A percentile compares a stretch with the other conserved stretches of the same genome.
phyloP scores from a whole-genome alignment of 2,888 invertebrate genomes.

The Drosophila robusta region DNA sequence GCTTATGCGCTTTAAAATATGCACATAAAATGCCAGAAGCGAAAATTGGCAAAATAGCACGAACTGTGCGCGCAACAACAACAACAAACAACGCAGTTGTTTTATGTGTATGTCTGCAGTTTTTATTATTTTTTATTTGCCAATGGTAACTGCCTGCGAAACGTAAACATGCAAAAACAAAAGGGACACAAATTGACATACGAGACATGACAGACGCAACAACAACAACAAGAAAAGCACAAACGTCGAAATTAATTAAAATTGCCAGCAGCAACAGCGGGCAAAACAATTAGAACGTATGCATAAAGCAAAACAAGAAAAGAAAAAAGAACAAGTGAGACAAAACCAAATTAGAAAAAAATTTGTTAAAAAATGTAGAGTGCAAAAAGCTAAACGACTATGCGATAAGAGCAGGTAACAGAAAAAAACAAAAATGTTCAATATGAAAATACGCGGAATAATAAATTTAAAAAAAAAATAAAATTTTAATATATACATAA shows the following conservation, averaged over 20 bases:
- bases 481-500: neutral
- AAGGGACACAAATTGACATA: conserved; percentile 34
- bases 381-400: neutral
- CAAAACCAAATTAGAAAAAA: neutral
- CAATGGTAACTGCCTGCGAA: conserved; percentile 36
- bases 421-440: neutral
- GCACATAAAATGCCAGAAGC: conserved; percentile 46
- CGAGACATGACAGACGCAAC: conserved; percentile 19
- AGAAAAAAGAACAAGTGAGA: neutral
- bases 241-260: conserved; percentile 49
- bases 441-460: no score
- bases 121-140: conserved; percentile 11
- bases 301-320: conserved; percentile 5
- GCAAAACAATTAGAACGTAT: conserved; percentile 49
- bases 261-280: conserved; percentile 29
- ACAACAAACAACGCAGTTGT: conserved; percentile 30
- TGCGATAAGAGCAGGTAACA: neutral
- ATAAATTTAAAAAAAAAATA: neutral
- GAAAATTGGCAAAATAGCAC: conserved; percentile 66
- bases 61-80: conserved; percentile 44
- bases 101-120: conserved; percentile 12
- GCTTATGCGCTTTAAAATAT: conserved; percentile 46
- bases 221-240: conserved; percentile 19
- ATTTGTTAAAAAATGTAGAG: neutral
- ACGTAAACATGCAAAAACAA: conserved; percentile 49